Percentiles rank a stretch among this genome's conserved stretches.
Evolutionary conservation across 2,888 invertebrate species (phyloP).

Genomic region (Heteromyza rotundicornis): DNA sequence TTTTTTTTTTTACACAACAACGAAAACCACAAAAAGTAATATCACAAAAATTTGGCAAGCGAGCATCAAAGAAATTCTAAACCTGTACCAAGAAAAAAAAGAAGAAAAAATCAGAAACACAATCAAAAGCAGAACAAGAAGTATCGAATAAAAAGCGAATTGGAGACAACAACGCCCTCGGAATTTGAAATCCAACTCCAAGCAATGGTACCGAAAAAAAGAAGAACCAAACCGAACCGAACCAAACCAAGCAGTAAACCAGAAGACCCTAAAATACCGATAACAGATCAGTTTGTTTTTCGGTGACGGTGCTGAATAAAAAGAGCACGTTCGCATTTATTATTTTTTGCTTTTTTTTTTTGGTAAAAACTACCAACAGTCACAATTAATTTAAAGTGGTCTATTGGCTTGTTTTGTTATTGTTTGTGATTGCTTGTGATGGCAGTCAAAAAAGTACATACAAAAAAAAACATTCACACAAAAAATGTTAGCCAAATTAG

Average conservation of each 20-base stretch:
- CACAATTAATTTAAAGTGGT: background rate
- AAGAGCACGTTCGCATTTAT: no score
- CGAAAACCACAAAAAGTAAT: background rate
- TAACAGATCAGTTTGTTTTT: background rate
- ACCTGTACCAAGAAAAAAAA: background rate
- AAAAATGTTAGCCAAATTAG: no score
- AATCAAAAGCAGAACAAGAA: background rate
- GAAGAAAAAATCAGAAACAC: background rate
- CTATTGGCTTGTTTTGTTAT: background rate
- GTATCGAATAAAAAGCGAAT: no score
- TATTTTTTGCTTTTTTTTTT: no score
- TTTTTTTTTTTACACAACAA: no score
- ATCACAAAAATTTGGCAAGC: no score
- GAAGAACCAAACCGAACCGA: background rate
- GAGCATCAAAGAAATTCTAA: background rate
- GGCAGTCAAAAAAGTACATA: background rate
- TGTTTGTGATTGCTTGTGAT: background rate
- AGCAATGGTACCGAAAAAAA: background rate
- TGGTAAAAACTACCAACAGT: background rate
- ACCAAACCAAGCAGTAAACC: background rate
- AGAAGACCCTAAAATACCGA: background rate
- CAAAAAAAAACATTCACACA: background rate
- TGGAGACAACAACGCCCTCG: background rate
- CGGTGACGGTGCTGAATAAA: no score
- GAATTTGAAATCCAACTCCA: background rate